Percentiles rank a stretch among this genome's conserved stretches.
Conservation (phyloP, 2,888 invertebrate genomes). For the Hydrotaea diabolus region DNA sequence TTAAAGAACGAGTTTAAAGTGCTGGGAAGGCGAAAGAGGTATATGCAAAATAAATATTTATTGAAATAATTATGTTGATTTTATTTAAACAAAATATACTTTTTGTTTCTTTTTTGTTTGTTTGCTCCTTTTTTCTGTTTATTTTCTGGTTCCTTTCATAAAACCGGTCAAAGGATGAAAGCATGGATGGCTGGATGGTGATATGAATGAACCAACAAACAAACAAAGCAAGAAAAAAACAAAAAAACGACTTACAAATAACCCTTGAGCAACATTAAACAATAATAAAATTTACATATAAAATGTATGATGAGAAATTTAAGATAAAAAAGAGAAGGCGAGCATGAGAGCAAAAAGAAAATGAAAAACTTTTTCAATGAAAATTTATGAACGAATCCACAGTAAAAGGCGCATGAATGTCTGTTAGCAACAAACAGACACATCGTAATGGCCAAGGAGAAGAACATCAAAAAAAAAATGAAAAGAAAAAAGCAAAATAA, state of each 20-base stretch:
- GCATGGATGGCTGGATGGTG: too few relatives aligned
- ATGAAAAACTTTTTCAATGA: constrained; percentile 23
- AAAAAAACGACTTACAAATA: constrained; percentile 47
- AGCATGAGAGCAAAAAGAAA: not conserved
- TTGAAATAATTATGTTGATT: constrained; percentile 34
- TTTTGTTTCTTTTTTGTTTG: constrained; percentile 14
- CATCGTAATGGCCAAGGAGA: too few relatives aligned
- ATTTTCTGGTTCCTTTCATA: constrained; percentile 1
- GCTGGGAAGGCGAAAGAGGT: not conserved
- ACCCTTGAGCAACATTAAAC: constrained; percentile 55
- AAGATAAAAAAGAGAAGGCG: constrained; percentile 10
- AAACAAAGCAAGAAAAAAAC: not conserved
- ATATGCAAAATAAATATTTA: constrained; percentile 1
- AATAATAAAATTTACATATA: constrained; percentile 52
- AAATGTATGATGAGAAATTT: constrained; percentile 18
- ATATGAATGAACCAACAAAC: not conserved
- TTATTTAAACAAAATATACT: constrained; percentile 31
- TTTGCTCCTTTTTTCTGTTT: constrained; percentile 18
- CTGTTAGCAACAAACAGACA: too few relatives aligned
- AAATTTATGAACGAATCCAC: constrained; percentile 7
- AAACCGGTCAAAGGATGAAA: not conserved
- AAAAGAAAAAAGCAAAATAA: constrained; percentile 62
- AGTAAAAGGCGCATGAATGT: not conserved
- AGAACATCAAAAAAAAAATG: too few relatives aligned
- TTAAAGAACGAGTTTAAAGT: too few relatives aligned